Conservation (phyloP, 2,797 vertebrate genomes). For the Micromesistius poutassou region DNA sequence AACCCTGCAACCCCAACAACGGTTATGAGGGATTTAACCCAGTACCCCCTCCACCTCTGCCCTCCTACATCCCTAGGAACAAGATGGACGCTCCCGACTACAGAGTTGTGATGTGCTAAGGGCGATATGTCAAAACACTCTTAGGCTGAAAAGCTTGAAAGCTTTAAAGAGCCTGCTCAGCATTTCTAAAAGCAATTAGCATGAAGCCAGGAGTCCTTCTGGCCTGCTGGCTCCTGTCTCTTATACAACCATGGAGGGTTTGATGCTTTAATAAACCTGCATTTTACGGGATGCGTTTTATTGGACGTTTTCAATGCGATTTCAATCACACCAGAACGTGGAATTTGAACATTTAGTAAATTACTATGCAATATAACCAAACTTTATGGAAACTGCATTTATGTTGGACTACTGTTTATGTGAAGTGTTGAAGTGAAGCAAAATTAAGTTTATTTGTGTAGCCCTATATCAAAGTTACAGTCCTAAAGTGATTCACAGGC, state of each 20-base stretch:
- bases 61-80: background rate
- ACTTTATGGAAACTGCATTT: background rate
- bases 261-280: background rate
- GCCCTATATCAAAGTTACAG: background rate
- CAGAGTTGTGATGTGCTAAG: background rate
- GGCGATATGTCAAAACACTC: background rate
- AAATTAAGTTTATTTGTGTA: background rate
- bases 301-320: background rate
- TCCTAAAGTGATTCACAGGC: background rate
- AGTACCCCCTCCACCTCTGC: background rate
- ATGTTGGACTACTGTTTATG: background rate
- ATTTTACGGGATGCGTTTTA: background rate
- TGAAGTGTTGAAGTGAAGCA: background rate
- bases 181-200: constrained; percentile 3
- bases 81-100: background rate
- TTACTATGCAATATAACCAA: background rate
- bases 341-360: background rate
- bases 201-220: background rate
- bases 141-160: background rate
- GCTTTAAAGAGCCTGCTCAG: background rate
- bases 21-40: background rate
- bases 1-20: background rate
- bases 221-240: background rate
- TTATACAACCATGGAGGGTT: background rate
- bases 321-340: background rate